Percentiles rank a stretch among this genome's conserved stretches.
Conservation (phyloP, 2,797 vertebrate genomes). For the Dallia pectoralis region DNA sequence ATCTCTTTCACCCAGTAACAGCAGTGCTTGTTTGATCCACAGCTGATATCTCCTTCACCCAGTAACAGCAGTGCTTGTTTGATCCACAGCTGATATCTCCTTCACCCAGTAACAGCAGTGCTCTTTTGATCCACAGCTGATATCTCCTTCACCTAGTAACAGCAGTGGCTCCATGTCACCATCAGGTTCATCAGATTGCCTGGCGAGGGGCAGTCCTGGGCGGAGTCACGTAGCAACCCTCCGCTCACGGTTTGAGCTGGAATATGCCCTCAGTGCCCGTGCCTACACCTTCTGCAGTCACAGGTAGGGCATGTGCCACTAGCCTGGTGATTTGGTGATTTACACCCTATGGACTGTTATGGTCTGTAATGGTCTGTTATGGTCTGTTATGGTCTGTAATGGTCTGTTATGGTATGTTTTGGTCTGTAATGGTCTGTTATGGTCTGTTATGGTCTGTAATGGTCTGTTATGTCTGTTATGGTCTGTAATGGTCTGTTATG, state of each 20-base stretch:
- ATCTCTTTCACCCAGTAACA: slow-evolving; percentile 93
- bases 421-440: too few species aligned
- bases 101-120: slow-evolving; percentile 79
- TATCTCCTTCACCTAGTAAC: slow-evolving; percentile 93
- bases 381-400: too few species aligned
- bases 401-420: too few species aligned
- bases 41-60: slow-evolving; percentile 90
- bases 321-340: background rate
- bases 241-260: slow-evolving; percentile 87
- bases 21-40: slow-evolving; percentile 69
- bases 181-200: slow-evolving; percentile 88
- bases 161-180: slow-evolving; percentile 94
- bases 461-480: too few species aligned
- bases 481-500: too few species aligned
- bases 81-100: slow-evolving; percentile 84
- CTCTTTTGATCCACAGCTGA: slow-evolving; percentile 71
- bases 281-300: slow-evolving; percentile 80
- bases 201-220: slow-evolving; percentile 79
- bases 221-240: slow-evolving; percentile 89
- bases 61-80: slow-evolving; percentile 51
- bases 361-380: too few species aligned
- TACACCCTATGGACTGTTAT: too few species aligned
- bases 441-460: too few species aligned
- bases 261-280: slow-evolving; percentile 86
- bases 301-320: slow-evolving; percentile 57